Base-by-base conservation (phyloP, 2,113 vertebrate species). In the Centropus unirufus region DNA sequence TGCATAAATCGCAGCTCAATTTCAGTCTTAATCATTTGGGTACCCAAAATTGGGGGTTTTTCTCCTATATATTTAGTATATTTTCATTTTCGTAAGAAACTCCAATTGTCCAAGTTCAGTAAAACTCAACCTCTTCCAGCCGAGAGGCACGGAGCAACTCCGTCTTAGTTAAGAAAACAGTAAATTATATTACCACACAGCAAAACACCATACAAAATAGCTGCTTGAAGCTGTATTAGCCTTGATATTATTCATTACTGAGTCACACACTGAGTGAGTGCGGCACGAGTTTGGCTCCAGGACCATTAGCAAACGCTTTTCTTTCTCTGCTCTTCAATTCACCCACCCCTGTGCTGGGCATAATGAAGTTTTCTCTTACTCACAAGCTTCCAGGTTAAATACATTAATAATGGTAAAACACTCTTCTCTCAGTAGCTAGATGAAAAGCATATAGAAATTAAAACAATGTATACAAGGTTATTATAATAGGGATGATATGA, bases 381-480 rank as follows among this genome's bases (percentile, higher is more conserved):
- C 54, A 2, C 5, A 78, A 61, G 49, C 79, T 96, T 86, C 19
- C 21, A 87, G 85, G 79, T 80, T 92, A 88, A 95, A 92, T 57
- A 77, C n/a, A 68, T 94, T 75, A 89, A 67, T 69, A 90, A 67
- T 23, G 54, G 76, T 83, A 92, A 93, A 83, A 66, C 54, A 69
- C 40, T 46, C 68, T 96, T 89, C 64, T 29, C 46, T 95, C 69
- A 32, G 61, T 52, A 92, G 64, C 46, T 58, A 69, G 57, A 90
- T 84, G 44, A 92, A 95, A 95, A 93, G 92, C 64, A 90, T 75
- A 57, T 14, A 87, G 90, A 89, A 92, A 96, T 93, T 90, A 96
- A 94, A 96, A 90, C 86, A 93, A 96, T 82, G 80, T 82, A 90
- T 55, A 92, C 81, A 70, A 61, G 59, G 85, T 73, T 87, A 92